Conservation (phyloP, 2,113 vertebrate species). For the Lamprologus ornatipinnis region DNA sequence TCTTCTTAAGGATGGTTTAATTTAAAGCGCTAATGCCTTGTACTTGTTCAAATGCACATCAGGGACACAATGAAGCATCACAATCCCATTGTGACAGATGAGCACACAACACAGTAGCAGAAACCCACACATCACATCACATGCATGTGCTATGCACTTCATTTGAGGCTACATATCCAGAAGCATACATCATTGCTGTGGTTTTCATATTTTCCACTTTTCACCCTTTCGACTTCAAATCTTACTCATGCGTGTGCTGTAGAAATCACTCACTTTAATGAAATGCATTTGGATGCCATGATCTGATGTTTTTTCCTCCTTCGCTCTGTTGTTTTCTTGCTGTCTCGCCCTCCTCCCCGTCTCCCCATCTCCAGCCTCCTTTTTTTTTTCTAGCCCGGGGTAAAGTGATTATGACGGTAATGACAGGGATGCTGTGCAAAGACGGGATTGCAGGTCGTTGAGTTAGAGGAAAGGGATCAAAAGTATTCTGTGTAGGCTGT, state of each 20-base stretch:
- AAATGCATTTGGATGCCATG: not conserved
- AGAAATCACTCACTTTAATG: not conserved
- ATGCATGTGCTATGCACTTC: not conserved
- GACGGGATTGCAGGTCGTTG: slow-evolving; percentile 2
- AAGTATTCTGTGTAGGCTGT: not conserved
- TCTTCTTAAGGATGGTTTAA: not conserved
- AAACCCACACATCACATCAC: not conserved
- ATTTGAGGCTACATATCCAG: not conserved
- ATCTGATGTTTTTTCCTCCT: not conserved
- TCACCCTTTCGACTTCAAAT: not conserved
- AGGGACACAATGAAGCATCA: not conserved
- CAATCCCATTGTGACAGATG: not conserved
- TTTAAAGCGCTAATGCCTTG: not conserved
- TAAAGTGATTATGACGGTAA: slow-evolving; percentile 24
- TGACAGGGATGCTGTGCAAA: not conserved
- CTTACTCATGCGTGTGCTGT: not conserved
- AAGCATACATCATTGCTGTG: not conserved
- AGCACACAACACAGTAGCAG: not conserved
- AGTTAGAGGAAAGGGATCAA: slow-evolving; percentile 3
- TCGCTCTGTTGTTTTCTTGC: not conserved
- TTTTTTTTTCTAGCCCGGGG: not conserved
- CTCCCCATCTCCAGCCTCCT: not conserved
- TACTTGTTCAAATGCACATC: not conserved
- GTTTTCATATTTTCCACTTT: not conserved
- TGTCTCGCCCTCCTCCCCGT: not conserved